Conservation (phyloP, 1,140 invertebrate species). For the Streblospio benedicti region DNA sequence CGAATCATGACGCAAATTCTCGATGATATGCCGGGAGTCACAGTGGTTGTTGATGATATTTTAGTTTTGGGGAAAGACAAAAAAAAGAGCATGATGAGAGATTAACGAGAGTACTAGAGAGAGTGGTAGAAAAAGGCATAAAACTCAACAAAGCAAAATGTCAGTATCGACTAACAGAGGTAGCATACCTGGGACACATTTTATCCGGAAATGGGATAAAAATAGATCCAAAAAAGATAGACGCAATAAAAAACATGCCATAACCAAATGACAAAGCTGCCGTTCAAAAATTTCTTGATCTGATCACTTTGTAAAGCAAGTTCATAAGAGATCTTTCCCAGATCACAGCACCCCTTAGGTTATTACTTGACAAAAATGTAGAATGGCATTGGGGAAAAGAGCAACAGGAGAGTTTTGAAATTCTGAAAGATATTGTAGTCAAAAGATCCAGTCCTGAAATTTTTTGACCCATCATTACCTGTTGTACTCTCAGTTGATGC, state of each 20-base stretch:
- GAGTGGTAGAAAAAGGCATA: no score
- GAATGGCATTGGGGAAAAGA: conserved; percentile 1
- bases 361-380: conserved; percentile 3
- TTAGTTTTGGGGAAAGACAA: no score
- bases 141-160: no score
- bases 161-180: no score
- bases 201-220: not conserved
- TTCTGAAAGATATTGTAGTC: conserved; percentile 21
- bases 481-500: conserved; percentile 27
- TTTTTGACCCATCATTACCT: conserved; percentile 22
- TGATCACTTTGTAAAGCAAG: not conserved
- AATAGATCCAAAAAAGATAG: conserved; percentile 6
- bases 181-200: conserved; percentile 1
- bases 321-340: conserved; percentile 1
- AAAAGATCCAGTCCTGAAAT: conserved; percentile 23
- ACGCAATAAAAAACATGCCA: conserved; percentile 4
- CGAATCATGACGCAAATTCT: conserved; percentile 28
- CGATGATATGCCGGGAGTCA: conserved; percentile 32
- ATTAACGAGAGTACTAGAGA: no score
- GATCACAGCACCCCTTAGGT: conserved; percentile 2
- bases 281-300: not conserved
- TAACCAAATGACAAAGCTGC: not conserved
- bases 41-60: conserved; percentile 36
- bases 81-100: no score
- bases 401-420: conserved; percentile 16